A percentile compares a stretch with the other conserved stretches of the same genome.
phyloP scores from a whole-genome alignment of 2,888 invertebrate genomes.

The Cremastinae sp. region DNA sequence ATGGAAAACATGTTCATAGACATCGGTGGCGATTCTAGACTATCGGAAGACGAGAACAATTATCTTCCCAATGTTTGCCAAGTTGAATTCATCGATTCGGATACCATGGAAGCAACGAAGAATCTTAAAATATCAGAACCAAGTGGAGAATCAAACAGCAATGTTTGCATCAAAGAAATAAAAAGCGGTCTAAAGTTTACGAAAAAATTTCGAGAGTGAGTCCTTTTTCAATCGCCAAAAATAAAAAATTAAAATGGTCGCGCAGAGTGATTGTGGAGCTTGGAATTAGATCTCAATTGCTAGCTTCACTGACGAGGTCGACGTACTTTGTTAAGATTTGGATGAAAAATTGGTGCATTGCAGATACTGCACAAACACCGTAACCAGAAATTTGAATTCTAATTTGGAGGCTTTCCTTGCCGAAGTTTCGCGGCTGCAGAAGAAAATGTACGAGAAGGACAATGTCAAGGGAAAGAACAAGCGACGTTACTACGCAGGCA shows the following conservation, averaged over 20 bases:
- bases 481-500: slow-evolving; percentile 71
- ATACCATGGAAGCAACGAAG: slow-evolving; percentile 55
- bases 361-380: slow-evolving; percentile 74
- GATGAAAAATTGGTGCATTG: slow-evolving; percentile 30
- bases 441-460: slow-evolving; percentile 68
- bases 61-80: slow-evolving; percentile 12
- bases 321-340: background rate
- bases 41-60: background rate
- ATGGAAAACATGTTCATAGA: slow-evolving; percentile 60
- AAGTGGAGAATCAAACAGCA: slow-evolving; percentile 38
- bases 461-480: slow-evolving; percentile 68
- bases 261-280: background rate
- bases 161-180: slow-evolving; percentile 29
- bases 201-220: slow-evolving; percentile 72
- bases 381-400: slow-evolving; percentile 64
- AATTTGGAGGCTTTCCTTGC: slow-evolving; percentile 66
- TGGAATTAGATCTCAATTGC: background rate
- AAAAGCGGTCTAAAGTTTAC: slow-evolving; percentile 61
- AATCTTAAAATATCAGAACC: slow-evolving; percentile 61
- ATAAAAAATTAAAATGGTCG: no score
- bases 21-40: background rate
- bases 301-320: background rate
- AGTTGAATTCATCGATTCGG: slow-evolving; percentile 41
- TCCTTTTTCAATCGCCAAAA: slow-evolving; percentile 43
- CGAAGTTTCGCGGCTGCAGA: slow-evolving; percentile 70